phyloP scores from a whole-genome alignment of 2,797 vertebrate genomes.

The Pachyuromys duprasi region DNA sequence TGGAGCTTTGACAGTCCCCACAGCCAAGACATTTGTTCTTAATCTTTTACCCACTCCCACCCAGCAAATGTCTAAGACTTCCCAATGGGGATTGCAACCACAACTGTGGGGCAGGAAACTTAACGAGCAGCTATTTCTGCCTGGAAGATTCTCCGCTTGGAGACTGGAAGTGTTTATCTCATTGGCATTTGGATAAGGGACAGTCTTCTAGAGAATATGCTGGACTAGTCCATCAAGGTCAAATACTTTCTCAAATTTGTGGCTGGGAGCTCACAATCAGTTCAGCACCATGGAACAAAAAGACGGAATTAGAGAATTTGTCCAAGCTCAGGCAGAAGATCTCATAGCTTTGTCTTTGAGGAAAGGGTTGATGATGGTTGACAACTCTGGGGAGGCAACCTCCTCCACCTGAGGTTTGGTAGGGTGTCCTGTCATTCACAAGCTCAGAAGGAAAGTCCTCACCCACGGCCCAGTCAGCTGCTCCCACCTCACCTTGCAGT shows the following conservation, averaged over 20 bases:
- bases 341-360: not conserved
- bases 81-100: constrained; percentile 43
- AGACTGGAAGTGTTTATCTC: constrained; percentile 53
- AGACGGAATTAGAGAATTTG: not conserved
- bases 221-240: not conserved
- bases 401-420: no score
- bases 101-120: constrained; percentile 64
- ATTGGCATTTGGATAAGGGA: constrained; percentile 30
- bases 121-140: constrained; percentile 64
- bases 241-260: not conserved
- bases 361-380: not conserved
- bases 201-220: not conserved
- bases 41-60: constrained; percentile 22
- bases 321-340: not conserved
- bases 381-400: fast-evolving
- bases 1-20: not conserved
- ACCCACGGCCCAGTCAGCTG: fast-evolving
- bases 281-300: not conserved
- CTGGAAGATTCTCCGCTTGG: constrained; percentile 25
- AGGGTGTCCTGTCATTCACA: fast-evolving
- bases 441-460: not conserved
- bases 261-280: not conserved
- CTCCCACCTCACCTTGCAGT: not conserved
- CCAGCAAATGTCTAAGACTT: not conserved
- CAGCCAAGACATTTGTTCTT: constrained; percentile 50